A percentile compares a stretch with the other conserved stretches of the same genome.
These are phyloP conservation scores for Rhegmatorhina hoffmannsi DNA, from an alignment of 2,113 vertebrate species.

Conservation along the genomic window DNA sequence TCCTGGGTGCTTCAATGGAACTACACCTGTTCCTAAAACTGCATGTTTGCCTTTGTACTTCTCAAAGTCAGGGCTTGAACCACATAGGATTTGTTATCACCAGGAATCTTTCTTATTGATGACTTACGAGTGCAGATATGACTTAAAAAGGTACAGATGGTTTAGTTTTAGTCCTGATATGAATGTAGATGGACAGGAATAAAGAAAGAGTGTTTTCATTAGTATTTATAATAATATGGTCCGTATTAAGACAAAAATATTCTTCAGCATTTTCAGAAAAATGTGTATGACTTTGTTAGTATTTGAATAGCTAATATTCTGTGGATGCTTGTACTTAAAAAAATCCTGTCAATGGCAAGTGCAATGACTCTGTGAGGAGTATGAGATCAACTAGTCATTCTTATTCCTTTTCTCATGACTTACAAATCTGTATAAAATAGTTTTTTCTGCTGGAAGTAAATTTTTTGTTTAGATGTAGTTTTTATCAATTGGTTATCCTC, in stretches of 20 bases:
- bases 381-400: not conserved
- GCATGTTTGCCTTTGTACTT: not conserved
- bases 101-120: not conserved
- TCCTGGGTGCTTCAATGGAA: not conserved
- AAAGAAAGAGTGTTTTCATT: not conserved
- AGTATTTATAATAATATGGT: not conserved
- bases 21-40: not conserved
- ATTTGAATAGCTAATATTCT: not conserved
- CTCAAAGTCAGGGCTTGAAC: not conserved
- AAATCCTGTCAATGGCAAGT: not conserved
- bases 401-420: not conserved
- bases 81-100: not conserved
- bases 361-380: not conserved
- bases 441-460: not conserved
- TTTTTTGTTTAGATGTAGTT: not conserved
- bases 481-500: not conserved
- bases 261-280: not conserved
- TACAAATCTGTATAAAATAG: not conserved
- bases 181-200: not conserved
- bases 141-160: not conserved
- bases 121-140: not conserved
- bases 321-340: not conserved
- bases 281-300: not conserved
- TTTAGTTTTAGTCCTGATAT: not conserved
- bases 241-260: not conserved